Evolutionary conservation across 2,113 vertebrate genomes (phyloP).

Genomic region (Thunnus thynnus): DNA sequence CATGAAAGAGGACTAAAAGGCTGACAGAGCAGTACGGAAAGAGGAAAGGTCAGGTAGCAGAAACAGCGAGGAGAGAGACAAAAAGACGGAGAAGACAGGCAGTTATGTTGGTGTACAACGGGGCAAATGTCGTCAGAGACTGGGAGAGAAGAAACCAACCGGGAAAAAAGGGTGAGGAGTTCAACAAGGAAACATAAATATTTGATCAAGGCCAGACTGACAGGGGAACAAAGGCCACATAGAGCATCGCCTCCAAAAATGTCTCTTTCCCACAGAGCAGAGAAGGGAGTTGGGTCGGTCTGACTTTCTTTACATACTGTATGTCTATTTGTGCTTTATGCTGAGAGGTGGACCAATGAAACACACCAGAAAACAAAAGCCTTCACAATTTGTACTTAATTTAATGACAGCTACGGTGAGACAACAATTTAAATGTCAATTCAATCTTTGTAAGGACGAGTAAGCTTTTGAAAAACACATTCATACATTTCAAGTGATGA

Average conservation of each 20-base stretch:
- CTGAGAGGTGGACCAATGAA: background rate
- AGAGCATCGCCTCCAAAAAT: constrained; percentile 50
- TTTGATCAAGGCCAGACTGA: constrained; percentile 82
- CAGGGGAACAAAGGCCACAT: constrained; percentile 81
- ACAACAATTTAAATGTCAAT: no score
- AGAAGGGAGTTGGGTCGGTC: constrained; percentile 7
- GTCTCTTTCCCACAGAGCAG: constrained; percentile 65
- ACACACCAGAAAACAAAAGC: background rate
- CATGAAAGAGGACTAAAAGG: constrained; percentile 66
- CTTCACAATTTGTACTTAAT: background rate
- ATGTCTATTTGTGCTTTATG: background rate
- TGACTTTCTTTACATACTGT: background rate
- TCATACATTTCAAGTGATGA: no score
- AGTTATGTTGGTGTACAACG: constrained; percentile 7
- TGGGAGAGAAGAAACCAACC: constrained; percentile 53
- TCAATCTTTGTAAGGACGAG: no score
- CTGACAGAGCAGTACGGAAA: constrained; percentile 67
- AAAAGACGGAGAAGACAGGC: constrained; percentile 23
- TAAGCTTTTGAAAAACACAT: no score
- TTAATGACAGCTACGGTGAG: background rate
- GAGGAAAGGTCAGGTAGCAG: constrained; percentile 62
- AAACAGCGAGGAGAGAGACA: constrained; percentile 34
- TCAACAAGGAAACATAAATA: constrained; percentile 85
- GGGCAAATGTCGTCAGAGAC: constrained; percentile 74
- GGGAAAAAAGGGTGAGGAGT: constrained; percentile 79